phyloP scores from a whole-genome alignment of 2,797 vertebrate species.

The Sciaenops ocellatus region DNA sequence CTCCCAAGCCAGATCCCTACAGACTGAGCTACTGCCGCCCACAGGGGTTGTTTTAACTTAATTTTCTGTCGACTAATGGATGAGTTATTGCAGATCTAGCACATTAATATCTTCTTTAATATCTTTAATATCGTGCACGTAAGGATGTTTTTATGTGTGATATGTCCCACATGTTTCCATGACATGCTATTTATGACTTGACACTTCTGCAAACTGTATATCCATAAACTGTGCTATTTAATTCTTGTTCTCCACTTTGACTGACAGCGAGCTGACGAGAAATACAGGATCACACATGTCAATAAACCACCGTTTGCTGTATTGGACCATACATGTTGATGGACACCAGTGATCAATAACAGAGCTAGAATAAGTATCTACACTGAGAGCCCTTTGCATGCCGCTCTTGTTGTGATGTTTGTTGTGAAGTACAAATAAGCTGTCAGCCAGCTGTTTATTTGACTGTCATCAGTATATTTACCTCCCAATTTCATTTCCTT shows the following conservation, averaged over 20 bases:
- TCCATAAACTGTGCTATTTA: not conserved
- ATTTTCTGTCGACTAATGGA: not conserved
- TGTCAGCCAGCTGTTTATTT: conserved; percentile 23
- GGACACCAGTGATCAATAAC: not conserved
- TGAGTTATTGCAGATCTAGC: not conserved
- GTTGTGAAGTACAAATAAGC: conserved; percentile 33
- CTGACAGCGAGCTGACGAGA: not conserved
- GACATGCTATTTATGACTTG: not conserved
- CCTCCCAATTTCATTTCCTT: not conserved
- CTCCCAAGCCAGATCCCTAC: too few relatives aligned
- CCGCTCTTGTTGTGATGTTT: conserved; percentile 23
- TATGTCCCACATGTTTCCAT: not conserved
- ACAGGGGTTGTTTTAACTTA: not conserved
- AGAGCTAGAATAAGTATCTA: not conserved
- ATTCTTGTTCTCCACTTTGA: not conserved
- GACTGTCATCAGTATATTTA: conserved; percentile 23
- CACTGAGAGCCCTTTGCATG: not conserved
- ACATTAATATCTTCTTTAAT: not conserved
- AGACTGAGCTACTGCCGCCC: too few relatives aligned
- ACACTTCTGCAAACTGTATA: not conserved
- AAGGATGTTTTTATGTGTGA: not conserved
- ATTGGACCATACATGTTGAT: not conserved
- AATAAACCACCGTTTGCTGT: not conserved
- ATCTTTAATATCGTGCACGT: too few relatives aligned
- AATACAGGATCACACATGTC: conserved; percentile 1